Evolutionary conservation across 2,888 invertebrate species (phyloP).

Genomic region (Lymantria dispar): DNA sequence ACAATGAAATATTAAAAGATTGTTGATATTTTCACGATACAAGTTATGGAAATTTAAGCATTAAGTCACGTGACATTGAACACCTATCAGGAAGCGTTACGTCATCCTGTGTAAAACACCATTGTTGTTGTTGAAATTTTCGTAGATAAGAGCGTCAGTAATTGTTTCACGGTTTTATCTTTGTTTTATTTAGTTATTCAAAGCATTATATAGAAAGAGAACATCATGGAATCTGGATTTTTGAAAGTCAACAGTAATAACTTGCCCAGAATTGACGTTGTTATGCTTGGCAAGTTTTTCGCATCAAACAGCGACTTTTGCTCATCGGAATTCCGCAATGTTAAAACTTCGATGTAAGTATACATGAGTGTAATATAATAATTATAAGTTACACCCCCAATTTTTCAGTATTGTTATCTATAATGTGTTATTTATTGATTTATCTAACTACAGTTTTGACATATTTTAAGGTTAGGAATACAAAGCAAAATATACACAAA

Average conservation of each 20-base stretch:
- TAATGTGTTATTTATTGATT: not conserved
- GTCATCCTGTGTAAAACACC: not conserved
- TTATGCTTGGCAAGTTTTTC: slow-evolving; percentile 21
- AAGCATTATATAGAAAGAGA: not conserved
- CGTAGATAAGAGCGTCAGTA: not conserved
- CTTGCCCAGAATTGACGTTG: slow-evolving; percentile 18
- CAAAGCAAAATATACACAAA: not conserved
- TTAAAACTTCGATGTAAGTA: slow-evolving; percentile 26
- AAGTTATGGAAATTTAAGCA: not conserved
- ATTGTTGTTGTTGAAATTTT: not conserved
- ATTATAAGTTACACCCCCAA: not conserved
- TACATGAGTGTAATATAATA: not conserved
- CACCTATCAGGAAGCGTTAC: too few relatives aligned
- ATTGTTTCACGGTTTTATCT: too few relatives aligned
- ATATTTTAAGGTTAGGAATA: too few relatives aligned
- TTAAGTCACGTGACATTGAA: too few relatives aligned
- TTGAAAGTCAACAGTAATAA: slow-evolving; percentile 14
- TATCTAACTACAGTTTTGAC: not conserved
- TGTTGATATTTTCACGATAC: too few relatives aligned
- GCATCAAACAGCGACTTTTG: slow-evolving; percentile 21
- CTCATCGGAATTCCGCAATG: slow-evolving; percentile 21
- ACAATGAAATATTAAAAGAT: too few relatives aligned
- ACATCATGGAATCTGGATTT: slow-evolving; percentile 15
- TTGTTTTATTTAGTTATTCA: too few relatives aligned
- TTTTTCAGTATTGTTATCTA: not conserved